phyloP scores from a whole-genome alignment of 2,797 vertebrate species.

The Molossus alvarezi region DNA sequence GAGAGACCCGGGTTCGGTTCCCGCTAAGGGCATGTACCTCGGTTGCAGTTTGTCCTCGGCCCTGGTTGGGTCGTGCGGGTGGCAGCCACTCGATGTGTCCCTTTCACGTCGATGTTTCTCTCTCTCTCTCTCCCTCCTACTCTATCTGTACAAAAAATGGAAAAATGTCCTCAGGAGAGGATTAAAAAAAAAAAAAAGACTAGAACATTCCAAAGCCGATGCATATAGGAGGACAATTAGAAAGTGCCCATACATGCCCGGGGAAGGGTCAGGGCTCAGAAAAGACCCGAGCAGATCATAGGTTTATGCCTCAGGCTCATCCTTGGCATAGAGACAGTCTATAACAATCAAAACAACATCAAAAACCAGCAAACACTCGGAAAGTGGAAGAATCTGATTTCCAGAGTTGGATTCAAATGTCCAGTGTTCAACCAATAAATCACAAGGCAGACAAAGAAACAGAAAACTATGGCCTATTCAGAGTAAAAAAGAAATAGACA shows the following conservation, averaged over 20 bases:
- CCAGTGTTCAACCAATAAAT: neutral
- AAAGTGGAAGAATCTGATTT: neutral
- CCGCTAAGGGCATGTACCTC: no score
- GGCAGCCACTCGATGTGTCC: no score
- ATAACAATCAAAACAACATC: neutral
- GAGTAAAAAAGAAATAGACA: neutral
- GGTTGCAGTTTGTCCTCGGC: no score
- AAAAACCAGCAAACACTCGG: neutral
- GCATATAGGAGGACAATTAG: neutral
- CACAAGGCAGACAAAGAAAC: neutral
- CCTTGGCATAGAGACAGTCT: neutral
- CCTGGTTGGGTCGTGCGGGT: no score
- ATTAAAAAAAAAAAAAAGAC: neutral
- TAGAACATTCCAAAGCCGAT: neutral
- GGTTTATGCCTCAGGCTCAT: neutral
- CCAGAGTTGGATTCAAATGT: constrained; percentile 5
- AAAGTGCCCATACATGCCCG: neutral
- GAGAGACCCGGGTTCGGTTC: no score
- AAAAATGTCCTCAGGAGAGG: no score
- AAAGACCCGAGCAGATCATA: neutral
- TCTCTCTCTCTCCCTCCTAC: no score
- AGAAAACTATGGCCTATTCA: neutral
- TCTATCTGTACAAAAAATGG: no score
- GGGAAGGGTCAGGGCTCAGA: neutral
- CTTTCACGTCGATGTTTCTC: no score